Evolutionary conservation across 2,888 invertebrate genomes (phyloP), one percentile per base, ranked within the genome.

Genomic region (Choreutis nemorana): DNA sequence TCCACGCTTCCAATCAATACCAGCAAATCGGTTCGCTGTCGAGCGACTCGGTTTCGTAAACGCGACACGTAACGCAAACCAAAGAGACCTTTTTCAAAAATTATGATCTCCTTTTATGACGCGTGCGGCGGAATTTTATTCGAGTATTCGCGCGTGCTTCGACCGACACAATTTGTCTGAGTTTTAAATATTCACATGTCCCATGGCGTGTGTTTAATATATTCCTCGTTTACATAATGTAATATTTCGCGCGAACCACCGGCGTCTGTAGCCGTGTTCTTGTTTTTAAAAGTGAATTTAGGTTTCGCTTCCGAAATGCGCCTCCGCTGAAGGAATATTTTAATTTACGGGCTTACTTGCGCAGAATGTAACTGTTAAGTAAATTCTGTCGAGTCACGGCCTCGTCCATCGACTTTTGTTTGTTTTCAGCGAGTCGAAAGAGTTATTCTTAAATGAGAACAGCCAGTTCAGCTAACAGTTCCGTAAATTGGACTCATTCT

Each of bases 141-240:
- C 48, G 40, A 40, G 42, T 50, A 41, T 54, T 50, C 48, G 45
- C 55, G 48, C 55, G 40, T 41, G 40, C 43, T 50, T 47, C 51
- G 42, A 36, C 48, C 54, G 44, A 44, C 50, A 50, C 51, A 58
- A 62, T 62, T 65, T 59, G 64, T 60, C 55, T 43, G 49, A 49
- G 45, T 57, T 64, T 70, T 61, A 65, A 67, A 68, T 65, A 65
- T 67, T 65, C 65, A 62, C 58, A 53, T 55, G 50, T 58, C 53
- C 55, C 49, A 50, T 49, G 48, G 48, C 56, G 51, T 56, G 55
- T 58, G 55, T 52, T 58, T 62, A 64, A 63, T 63, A 58, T 55
- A 63, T 58, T 55, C 57, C 55, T 60, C 61, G 65, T 66, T 53
- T 66, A 51, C 66, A 65, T 66, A 64, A 65, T 61, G 61, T 62